These are phyloP conservation scores for Megalonaias nervosa DNA, from an alignment of 1,140 invertebrate genomes.

Conservation along the genomic window DNA sequence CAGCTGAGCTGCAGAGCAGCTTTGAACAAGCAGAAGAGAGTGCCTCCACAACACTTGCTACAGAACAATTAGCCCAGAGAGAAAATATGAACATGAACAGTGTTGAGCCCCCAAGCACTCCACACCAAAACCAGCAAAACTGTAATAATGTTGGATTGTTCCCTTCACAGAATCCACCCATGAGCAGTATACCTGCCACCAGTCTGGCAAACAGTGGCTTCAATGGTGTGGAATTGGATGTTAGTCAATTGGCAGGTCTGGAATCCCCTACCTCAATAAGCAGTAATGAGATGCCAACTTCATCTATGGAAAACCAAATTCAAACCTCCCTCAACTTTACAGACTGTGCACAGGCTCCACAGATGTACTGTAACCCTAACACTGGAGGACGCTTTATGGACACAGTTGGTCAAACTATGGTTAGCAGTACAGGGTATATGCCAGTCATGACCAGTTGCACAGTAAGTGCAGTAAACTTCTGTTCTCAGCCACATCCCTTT, in stretches of 20 bases:
- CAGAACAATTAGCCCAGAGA: slow-evolving; percentile 21
- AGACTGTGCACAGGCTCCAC: slow-evolving; percentile 64
- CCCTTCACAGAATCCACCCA: slow-evolving; percentile 47
- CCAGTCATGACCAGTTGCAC: slow-evolving; percentile 72
- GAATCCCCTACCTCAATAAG: slow-evolving; percentile 91
- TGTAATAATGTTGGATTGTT: slow-evolving; percentile 48
- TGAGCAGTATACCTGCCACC: slow-evolving; percentile 48
- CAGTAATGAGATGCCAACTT: slow-evolving; percentile 83
- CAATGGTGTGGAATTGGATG: slow-evolving; percentile 84
- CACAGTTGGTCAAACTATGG: slow-evolving; percentile 49
- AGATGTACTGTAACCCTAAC: slow-evolving; percentile 24
- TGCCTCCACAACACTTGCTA: slow-evolving; percentile 20
- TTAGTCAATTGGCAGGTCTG: slow-evolving; percentile 82
- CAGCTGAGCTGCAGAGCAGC: slow-evolving; percentile 51
- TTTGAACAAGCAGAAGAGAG: slow-evolving; percentile 53
- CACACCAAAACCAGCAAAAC: slow-evolving; percentile 39
- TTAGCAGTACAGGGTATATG: slow-evolving; percentile 56
- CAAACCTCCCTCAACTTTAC: slow-evolving; percentile 51
- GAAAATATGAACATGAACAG: slow-evolving; percentile 27
- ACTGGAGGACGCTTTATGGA: slow-evolving; percentile 51
- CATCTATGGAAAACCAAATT: slow-evolving; percentile 63
- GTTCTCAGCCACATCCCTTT: slow-evolving; percentile 69
- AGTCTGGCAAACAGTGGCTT: slow-evolving; percentile 74
- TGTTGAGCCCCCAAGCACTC: slow-evolving; percentile 21
- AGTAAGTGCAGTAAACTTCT: slow-evolving; percentile 62